These are phyloP conservation scores for Eutolmus rufibarbis DNA, from an alignment of 2,888 invertebrate species.

Conservation along the genomic window DNA sequence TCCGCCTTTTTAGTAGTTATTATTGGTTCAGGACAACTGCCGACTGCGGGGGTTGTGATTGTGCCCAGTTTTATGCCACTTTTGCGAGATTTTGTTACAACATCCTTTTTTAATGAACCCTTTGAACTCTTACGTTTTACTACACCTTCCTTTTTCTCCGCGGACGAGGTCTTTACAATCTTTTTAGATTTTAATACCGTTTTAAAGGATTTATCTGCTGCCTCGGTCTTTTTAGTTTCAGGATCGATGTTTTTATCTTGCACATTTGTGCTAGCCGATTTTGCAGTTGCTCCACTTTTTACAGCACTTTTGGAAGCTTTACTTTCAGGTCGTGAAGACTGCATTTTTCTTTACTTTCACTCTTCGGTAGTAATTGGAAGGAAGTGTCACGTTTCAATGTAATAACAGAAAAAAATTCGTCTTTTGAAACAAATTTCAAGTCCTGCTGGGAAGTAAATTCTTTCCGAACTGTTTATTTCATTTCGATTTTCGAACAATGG, in stretches of 20 bases:
- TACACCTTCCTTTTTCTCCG: too few species aligned
- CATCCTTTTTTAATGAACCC: background rate
- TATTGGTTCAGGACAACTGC: constrained; percentile 30
- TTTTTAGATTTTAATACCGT: background rate
- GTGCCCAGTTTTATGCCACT: background rate
- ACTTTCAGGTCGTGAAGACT: background rate
- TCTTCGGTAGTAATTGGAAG: background rate
- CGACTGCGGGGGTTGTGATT: background rate
- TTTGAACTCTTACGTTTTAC: background rate
- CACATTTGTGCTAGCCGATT: background rate
- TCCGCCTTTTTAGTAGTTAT: background rate
- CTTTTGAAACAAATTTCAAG: background rate
- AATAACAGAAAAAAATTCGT: background rate
- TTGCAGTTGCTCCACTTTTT: background rate
- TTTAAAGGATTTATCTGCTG: background rate
- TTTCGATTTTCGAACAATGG: constrained; percentile 44
- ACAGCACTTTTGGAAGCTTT: background rate
- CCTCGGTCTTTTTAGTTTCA: background rate
- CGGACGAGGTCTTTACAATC: too few species aligned
- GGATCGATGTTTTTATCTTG: background rate
- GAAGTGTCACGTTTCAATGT: background rate
- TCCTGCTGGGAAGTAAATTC: background rate
- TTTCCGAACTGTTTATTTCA: constrained; percentile 38
- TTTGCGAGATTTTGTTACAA: background rate
- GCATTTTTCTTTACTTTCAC: background rate